Evolutionary conservation across 2,888 invertebrate species (phyloP).

Genomic region (Andrena marginata): DNA sequence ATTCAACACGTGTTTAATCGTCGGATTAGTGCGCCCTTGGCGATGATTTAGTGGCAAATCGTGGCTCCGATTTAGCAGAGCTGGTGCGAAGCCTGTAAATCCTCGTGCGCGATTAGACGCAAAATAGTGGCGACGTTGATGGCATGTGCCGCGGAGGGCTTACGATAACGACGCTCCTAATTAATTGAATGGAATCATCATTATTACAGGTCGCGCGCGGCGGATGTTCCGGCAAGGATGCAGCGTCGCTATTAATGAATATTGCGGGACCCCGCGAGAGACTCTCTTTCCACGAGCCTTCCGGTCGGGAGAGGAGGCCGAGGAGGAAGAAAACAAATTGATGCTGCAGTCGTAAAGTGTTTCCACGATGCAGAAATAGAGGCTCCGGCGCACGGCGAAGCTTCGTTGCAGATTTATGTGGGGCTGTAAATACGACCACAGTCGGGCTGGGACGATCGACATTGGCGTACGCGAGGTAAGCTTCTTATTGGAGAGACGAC

Average conservation of each 20-base stretch:
- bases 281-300: conserved; percentile 7
- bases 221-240: conserved; percentile 9
- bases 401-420: conserved; percentile 40
- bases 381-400: conserved; percentile 7
- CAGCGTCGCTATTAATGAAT: conserved; percentile 24
- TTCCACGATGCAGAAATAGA: conserved; percentile 34
- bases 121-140: conserved; percentile 4
- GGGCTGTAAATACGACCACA: conserved; percentile 33
- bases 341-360: conserved; percentile 36
- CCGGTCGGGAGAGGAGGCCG: background rate
- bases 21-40: background rate
- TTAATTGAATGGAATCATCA: conserved; percentile 29
- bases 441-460: conserved; percentile 32
- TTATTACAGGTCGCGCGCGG: conserved; percentile 9
- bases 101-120: conserved; percentile 6
- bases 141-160: background rate
- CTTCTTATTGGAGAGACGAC: conserved; percentile 31
- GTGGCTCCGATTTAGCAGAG: background rate
- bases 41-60: conserved; percentile 1
- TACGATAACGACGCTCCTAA: background rate
- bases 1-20: background rate
- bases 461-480: conserved; percentile 7
- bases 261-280: background rate
- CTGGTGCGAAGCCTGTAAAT: conserved; percentile 3
- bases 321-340: conserved; percentile 33